A percentile compares a stretch with the other conserved stretches of the same genome.
Conservation (phyloP, 1,140 invertebrate genomes). For the Drosophila melanogaster region DNA sequence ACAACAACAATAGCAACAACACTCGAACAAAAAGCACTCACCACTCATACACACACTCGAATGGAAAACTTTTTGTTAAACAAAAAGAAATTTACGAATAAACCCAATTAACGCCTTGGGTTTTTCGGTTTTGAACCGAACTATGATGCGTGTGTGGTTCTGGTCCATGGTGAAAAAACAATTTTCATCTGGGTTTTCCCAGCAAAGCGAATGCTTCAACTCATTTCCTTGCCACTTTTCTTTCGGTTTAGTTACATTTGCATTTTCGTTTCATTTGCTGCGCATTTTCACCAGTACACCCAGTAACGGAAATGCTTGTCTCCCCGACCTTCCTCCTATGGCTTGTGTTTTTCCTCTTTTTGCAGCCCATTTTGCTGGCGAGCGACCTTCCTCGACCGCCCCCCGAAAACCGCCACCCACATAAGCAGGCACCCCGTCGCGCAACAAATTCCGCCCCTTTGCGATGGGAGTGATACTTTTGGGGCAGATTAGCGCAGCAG, state of each 20-base stretch:
- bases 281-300: slow-evolving; percentile 24
- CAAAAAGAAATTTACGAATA: slow-evolving; percentile 57
- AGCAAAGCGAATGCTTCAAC: not conserved
- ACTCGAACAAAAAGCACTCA: slow-evolving; percentile 12
- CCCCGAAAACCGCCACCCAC: not conserved
- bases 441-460: slow-evolving; percentile 23
- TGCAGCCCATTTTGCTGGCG: slow-evolving; percentile 16
- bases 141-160: slow-evolving; percentile 20
- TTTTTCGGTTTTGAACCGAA: slow-evolving; percentile 3
- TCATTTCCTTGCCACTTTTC: slow-evolving; percentile 33
- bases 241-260: not conserved
- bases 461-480: slow-evolving; percentile 37
- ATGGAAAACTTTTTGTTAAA: slow-evolving; percentile 46
- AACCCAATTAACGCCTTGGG: slow-evolving; percentile 51
- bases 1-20: slow-evolving; percentile 15
- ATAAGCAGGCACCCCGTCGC: slow-evolving; percentile 23
- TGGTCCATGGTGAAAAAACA: slow-evolving; percentile 14
- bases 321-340: slow-evolving; percentile 8
- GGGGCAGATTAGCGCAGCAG: slow-evolving; percentile 65
- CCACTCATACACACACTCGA: not conserved
- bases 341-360: slow-evolving; percentile 5
- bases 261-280: slow-evolving; percentile 47
- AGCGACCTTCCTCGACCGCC: not conserved
- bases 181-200: slow-evolving; percentile 12
- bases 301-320: slow-evolving; percentile 45